Evolutionary conservation across 1,140 invertebrate species (phyloP).

Genomic region (Drosophila mayri): DNA sequence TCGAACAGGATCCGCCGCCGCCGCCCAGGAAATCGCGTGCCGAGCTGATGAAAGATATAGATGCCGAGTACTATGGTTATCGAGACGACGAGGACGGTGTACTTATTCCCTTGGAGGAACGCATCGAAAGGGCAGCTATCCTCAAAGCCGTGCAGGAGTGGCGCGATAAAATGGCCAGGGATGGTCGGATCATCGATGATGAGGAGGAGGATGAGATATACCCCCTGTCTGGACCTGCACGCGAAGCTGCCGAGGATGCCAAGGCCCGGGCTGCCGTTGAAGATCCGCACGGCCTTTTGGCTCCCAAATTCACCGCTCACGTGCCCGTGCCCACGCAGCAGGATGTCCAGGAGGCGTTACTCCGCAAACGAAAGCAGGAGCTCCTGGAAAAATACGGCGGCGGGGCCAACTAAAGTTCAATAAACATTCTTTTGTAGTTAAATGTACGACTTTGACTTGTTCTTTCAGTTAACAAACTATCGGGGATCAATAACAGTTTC

Average conservation of each 20-base stretch:
- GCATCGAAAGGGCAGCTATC: conserved; percentile 91
- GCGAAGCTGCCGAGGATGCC: conserved; percentile 70
- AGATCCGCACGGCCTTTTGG: conserved; percentile 76
- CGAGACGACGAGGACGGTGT: conserved; percentile 99
- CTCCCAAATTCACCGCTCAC: conserved; percentile 90
- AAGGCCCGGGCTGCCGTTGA: conserved; percentile 47
- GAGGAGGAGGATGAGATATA: conserved; percentile 87
- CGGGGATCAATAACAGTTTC: not conserved
- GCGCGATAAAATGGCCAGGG: conserved; percentile 88
- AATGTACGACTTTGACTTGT: not conserved
- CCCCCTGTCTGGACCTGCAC: conserved; percentile 68
- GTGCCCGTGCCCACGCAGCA: conserved; percentile 94
- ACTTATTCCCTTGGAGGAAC: conserved; percentile 94
- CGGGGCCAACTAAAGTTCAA: conserved; percentile 39
- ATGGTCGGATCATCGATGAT: conserved; percentile 86
- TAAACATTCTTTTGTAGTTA: conserved; percentile 17
- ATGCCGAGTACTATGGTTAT: conserved; percentile 99
- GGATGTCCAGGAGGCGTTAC: conserved; percentile 95
- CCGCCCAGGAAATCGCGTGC: conserved; percentile 96
- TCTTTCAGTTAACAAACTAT: not conserved
- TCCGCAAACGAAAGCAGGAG: conserved; percentile 95
- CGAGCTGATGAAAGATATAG: conserved; percentile 98
- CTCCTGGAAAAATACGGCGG: conserved; percentile 90
- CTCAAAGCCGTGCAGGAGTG: conserved; percentile 88
- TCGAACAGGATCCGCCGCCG: conserved; percentile 97